phyloP scores from a whole-genome alignment of 2,888 invertebrate genomes.

The Pachydiplax longipennis region DNA sequence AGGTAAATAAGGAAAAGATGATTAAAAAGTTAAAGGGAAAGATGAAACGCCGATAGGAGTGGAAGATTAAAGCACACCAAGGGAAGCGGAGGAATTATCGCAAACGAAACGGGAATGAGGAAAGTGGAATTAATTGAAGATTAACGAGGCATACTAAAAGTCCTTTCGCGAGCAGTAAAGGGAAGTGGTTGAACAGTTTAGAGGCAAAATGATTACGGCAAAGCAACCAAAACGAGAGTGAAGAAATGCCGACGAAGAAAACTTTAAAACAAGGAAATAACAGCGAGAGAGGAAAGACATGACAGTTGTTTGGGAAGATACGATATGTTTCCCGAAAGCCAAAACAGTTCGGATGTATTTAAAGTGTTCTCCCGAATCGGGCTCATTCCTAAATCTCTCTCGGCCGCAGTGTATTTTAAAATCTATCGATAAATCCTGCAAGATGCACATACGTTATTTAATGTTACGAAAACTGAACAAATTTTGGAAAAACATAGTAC shows the following conservation, averaged over 20 bases:
- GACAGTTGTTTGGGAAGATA: no score
- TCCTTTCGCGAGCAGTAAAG: neutral
- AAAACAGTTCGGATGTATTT: no score
- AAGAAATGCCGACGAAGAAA: neutral
- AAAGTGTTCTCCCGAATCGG: no score
- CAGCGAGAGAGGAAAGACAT: no score
- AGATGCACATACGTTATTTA: no score
- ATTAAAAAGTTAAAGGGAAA: neutral
- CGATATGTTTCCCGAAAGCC: no score
- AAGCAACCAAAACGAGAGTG: neutral
- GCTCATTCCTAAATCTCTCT: no score
- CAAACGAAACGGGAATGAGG: neutral
- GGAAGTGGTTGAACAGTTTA: neutral
- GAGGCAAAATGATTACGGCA: neutral
- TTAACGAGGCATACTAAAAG: neutral
- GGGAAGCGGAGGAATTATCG: neutral
- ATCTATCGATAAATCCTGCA: no score
- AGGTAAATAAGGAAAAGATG: neutral
- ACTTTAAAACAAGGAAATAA: no score
- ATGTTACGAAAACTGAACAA: no score
- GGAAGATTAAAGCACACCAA: neutral
- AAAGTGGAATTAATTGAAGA: neutral
- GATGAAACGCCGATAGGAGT: neutral
- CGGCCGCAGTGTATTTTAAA: no score
- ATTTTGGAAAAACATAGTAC: no score